A percentile compares a stretch with the other conserved stretches of the same genome.
Conservation (phyloP, 1,140 invertebrate genomes). For the Trialeurodes vaporariorum region DNA sequence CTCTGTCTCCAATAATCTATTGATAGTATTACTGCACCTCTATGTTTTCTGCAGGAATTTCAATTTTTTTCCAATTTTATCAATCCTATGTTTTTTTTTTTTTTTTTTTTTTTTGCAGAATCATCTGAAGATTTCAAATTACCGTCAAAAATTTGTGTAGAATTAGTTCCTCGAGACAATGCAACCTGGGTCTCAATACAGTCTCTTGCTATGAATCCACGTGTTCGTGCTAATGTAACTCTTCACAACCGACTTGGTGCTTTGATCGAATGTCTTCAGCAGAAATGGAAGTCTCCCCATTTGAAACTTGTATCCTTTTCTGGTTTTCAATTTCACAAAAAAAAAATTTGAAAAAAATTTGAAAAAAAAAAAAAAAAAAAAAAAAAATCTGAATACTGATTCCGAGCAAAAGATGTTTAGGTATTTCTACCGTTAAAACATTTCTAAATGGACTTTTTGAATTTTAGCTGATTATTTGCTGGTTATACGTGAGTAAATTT, state of each 20-base stretch:
- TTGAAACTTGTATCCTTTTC: conserved; percentile 43
- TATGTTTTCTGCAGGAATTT: conserved; percentile 6
- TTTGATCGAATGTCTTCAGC: conserved; percentile 61
- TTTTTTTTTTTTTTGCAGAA: conserved; percentile 40
- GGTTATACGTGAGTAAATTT: too few species aligned
- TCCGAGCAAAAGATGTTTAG: too few species aligned
- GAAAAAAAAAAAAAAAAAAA: too few species aligned
- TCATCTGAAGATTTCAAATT: conserved; percentile 64
- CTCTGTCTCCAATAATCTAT: not conserved
- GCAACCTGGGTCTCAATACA: conserved; percentile 74
- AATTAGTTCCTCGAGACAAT: conserved; percentile 63
- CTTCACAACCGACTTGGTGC: conserved; percentile 60
- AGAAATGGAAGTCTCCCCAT: conserved; percentile 54
- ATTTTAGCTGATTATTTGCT: too few species aligned
- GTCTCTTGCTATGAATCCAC: conserved; percentile 79
- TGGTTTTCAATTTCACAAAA: too few species aligned
- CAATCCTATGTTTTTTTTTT: conserved; percentile 10
- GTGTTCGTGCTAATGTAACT: conserved; percentile 56
- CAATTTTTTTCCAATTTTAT: conserved; percentile 5
- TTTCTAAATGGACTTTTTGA: too few species aligned
- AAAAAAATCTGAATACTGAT: too few species aligned
- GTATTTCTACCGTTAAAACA: too few species aligned
- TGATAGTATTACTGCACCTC: not conserved
- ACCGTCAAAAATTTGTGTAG: conserved; percentile 63
- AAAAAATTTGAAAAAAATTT: too few species aligned